Evolutionary conservation across 2,888 invertebrate species (phyloP), one percentile per base, ranked within the genome.

Genomic region (Yponomeuta sedellus): DNA sequence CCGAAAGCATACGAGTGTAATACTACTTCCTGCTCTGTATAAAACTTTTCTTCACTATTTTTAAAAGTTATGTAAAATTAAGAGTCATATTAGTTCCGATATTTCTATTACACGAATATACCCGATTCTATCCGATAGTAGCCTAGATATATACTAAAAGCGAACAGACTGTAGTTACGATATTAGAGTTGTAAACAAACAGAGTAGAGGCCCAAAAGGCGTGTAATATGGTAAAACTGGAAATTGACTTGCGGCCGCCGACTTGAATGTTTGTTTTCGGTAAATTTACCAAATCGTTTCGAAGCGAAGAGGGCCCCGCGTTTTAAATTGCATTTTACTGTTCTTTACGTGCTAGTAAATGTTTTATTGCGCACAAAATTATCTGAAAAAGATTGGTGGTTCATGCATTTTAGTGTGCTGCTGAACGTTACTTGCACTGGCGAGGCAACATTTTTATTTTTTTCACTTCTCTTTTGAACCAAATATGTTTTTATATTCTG

Each of bases 341-440:
- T 39, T 62, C 25, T 62, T 62, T n/a, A 62, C 25, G 10, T 39
- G 62, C 19, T 62, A 34, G 34, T 34, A 44, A 44, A 44, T 44
- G 44, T 52, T 52, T 52, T 4, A 52, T 52, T 12, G 44, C 16
- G 12, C 44, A 52, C 5, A 52, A 12, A 16, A 52, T 52, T 16
- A 52, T 52, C 5, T 52, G 44, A 52, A 52, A 44, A 16, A 52
- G 44, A 52, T 52, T 52, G 10, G 16, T 62, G n/a, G 39, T 62
- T 39, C 34, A 12, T 62, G n/a, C 62, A n/a, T 62, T 62, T 62
- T 11, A 62, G 62, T 28, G 62, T 19, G 10, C 59, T 25, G 59
- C 11, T 12, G 25, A 12, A 59, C 22, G 4, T 11, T 59, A 22
- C n/a, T 59, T 59, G 59, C 19, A 22, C 4, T 59, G 20, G 34